These are phyloP conservation scores for Crotalus viridis DNA, from an alignment of 2,113 vertebrate genomes.

Conservation along the genomic window DNA sequence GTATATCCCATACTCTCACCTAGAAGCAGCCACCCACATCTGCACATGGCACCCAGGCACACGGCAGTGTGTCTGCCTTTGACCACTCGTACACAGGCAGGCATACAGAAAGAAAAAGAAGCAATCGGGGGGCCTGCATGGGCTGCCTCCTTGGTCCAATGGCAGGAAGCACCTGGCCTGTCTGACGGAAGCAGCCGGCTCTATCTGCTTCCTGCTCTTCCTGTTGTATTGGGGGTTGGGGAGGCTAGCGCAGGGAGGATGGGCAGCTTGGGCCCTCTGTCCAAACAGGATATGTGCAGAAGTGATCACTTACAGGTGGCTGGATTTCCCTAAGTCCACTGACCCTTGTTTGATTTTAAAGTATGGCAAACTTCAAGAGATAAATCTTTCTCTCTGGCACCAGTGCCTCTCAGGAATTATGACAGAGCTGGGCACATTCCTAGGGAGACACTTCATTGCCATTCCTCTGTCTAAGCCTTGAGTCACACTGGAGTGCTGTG, in stretches of 20 bases:
- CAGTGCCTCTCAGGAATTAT: neutral
- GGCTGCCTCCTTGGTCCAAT: conserved; percentile 30
- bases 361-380: neutral
- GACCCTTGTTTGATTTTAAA: neutral
- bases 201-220: conserved; percentile 78
- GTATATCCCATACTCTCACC: neutral
- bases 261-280: neutral
- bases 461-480: neutral
- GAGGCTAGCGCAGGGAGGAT: neutral
- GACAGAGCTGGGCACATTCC: neutral
- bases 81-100: conserved; percentile 15
- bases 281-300: conserved; percentile 29
- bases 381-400: neutral
- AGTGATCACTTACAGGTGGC: conserved; percentile 28
- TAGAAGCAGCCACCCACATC: too few relatives aligned
- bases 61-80: neutral
- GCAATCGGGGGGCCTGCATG: neutral
- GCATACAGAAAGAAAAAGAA: neutral
- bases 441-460: neutral
- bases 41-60: neutral
- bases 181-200: conserved; percentile 67
- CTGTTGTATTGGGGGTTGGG: conserved; percentile 2
- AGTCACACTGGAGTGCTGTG: neutral
- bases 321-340: neutral
- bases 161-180: conserved; percentile 84